Evolutionary conservation across 2,888 invertebrate species (phyloP).

Genomic region (Lycophotia porphyrea): DNA sequence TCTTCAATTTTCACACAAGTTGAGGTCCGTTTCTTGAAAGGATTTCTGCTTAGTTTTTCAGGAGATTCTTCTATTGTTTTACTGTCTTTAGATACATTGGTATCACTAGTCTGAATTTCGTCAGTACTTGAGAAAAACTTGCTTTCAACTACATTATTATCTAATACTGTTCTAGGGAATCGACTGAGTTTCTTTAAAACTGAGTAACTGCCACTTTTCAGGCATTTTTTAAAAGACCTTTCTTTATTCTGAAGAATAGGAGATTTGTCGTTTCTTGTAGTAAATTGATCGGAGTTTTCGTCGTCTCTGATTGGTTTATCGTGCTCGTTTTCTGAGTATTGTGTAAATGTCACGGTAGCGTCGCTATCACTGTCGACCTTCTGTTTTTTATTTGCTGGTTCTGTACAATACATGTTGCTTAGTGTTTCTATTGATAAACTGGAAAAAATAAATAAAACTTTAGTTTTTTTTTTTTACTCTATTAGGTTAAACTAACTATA

Average conservation of each 20-base stretch:
- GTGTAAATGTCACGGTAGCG: slow-evolving; percentile 61
- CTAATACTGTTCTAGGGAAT: slow-evolving; percentile 87
- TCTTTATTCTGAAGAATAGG: slow-evolving; percentile 86
- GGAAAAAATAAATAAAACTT: slow-evolving; percentile 65
- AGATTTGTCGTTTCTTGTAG: slow-evolving; percentile 74
- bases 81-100: slow-evolving; percentile 65
- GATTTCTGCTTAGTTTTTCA: slow-evolving; percentile 67
- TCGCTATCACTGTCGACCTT: slow-evolving; percentile 71
- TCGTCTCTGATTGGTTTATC: slow-evolving; percentile 70
- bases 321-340: slow-evolving; percentile 67
- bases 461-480: background rate
- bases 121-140: slow-evolving; percentile 86
- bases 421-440: slow-evolving; percentile 86
- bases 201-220: slow-evolving; percentile 77
- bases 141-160: slow-evolving; percentile 89
- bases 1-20: slow-evolving; percentile 42
- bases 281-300: slow-evolving; percentile 64
- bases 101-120: slow-evolving; percentile 24
- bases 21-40: slow-evolving; percentile 45
- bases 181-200: slow-evolving; percentile 86
- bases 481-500: too few species aligned
- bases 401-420: slow-evolving; percentile 85
- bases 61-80: slow-evolving; percentile 74
- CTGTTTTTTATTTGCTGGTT: slow-evolving; percentile 80
- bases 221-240: slow-evolving; percentile 80